phyloP scores from a whole-genome alignment of 2,888 invertebrate species.

The Selenia dentaria region DNA sequence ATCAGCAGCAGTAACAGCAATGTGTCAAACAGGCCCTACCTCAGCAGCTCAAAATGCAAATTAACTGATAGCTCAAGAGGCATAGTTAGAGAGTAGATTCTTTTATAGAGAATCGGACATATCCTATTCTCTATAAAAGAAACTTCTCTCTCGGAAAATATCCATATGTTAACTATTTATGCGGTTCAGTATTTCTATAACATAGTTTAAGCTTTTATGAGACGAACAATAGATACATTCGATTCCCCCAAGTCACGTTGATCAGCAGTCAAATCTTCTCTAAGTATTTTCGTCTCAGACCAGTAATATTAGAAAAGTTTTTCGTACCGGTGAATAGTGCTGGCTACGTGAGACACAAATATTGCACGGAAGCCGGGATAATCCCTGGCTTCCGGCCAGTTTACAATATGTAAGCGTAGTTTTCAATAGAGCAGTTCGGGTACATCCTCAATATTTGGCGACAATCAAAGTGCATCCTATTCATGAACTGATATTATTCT shows the following conservation, averaged over 20 bases:
- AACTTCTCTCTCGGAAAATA: too few species aligned
- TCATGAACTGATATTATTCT: constrained; percentile 16
- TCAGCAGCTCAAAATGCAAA: too few species aligned
- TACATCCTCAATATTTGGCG: constrained; percentile 29
- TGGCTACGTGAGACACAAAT: constrained; percentile 76
- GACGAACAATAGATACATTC: too few species aligned
- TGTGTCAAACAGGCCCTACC: too few species aligned
- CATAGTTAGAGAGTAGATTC: too few species aligned
- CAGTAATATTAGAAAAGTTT: constrained; percentile 82
- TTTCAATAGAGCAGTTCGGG: constrained; percentile 56
- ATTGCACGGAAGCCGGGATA: constrained; percentile 68
- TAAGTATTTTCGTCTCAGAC: constrained; percentile 62
- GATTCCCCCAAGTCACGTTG: constrained; percentile 28
- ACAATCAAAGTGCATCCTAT: constrained; percentile 23
- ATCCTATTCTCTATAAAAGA: too few species aligned
- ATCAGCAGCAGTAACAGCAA: too few species aligned
- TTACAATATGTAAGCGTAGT: constrained; percentile 73
- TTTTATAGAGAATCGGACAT: too few species aligned
- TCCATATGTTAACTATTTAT: too few species aligned
- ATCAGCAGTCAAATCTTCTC: constrained; percentile 56
- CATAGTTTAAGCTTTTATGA: too few species aligned
- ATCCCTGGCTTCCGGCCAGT: constrained; percentile 77
- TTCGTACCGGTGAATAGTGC: constrained; percentile 76
- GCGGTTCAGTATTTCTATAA: too few species aligned
- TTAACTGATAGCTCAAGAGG: too few species aligned